Percentiles rank a stretch among this genome's conserved stretches.
These are phyloP conservation scores for Galemys pyrenaicus DNA, from an alignment of 2,113 vertebrate species.

Conservation along the genomic window DNA sequence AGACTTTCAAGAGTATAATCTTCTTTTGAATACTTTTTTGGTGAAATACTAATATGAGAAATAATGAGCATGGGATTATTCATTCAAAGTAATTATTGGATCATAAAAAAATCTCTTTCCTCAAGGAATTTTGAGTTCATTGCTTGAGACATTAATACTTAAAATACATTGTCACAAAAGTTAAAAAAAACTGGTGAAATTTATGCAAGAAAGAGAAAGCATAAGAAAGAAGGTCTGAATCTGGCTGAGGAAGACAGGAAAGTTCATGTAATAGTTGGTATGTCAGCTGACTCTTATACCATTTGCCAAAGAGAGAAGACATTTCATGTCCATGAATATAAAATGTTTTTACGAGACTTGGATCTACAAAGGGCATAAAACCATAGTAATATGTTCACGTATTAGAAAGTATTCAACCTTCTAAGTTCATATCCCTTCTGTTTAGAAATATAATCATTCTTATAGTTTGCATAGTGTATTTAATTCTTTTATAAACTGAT, in stretches of 20 bases:
- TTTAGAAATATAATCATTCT: not conserved
- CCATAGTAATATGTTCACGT: not conserved
- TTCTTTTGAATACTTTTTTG: not conserved
- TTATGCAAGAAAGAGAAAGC: not conserved
- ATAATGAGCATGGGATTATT: not conserved
- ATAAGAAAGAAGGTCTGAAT: not conserved
- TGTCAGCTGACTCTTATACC: not conserved
- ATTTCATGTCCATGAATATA: not conserved
- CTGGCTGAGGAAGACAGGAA: not conserved
- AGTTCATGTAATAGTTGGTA: not conserved
- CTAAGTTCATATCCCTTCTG: conserved; percentile 23
- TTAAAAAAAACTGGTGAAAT: not conserved
- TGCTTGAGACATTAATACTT: not conserved
- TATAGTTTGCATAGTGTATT: not conserved
- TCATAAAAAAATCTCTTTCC: not conserved
- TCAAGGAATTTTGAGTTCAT: not conserved
- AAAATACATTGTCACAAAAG: not conserved
- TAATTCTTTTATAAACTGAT: not conserved
- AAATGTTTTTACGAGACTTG: not conserved
- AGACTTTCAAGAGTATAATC: not conserved
- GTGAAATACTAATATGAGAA: not conserved
- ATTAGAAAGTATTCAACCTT: conserved; percentile 4
- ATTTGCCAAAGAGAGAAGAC: not conserved
- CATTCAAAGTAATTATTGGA: not conserved
- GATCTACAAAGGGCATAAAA: not conserved